phyloP scores from a whole-genome alignment of 2,888 invertebrate genomes.

The Scaeva pyrastri region DNA sequence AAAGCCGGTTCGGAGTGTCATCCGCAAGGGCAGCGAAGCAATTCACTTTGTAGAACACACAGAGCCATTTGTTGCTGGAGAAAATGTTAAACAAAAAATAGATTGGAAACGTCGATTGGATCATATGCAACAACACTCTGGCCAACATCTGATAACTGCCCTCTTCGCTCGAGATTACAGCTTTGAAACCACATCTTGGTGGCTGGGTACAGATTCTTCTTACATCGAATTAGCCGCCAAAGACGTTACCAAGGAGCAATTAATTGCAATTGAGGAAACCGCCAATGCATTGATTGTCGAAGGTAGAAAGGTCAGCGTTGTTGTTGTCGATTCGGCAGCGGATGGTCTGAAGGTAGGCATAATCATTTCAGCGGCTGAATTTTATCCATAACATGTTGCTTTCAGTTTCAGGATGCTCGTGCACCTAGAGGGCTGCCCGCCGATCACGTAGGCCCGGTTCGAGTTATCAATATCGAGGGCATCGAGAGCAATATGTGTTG shows the following conservation, averaged over 20 bases:
- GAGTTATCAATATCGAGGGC: constrained; percentile 90
- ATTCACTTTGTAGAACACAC: constrained; percentile 87
- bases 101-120: constrained; percentile 93
- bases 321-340: constrained; percentile 87
- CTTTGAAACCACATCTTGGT: constrained; percentile 91
- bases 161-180: constrained; percentile 89
- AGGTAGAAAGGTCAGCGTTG: constrained; percentile 85
- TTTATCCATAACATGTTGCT: background rate
- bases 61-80: constrained; percentile 87
- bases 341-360: constrained; percentile 84
- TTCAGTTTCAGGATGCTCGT: constrained; percentile 79
- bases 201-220: constrained; percentile 90
- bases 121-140: constrained; percentile 96
- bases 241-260: constrained; percentile 85
- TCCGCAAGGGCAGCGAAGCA: constrained; percentile 88
- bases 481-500: constrained; percentile 94
- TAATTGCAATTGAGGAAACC: constrained; percentile 86
- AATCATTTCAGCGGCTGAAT: background rate
- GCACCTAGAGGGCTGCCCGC: constrained; percentile 89
- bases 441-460: constrained; percentile 90
- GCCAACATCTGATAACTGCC: constrained; percentile 93
- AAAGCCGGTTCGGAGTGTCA: constrained; percentile 88
- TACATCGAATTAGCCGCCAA: constrained; percentile 88
- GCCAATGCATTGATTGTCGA: constrained; percentile 89
- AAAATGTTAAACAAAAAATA: constrained; percentile 87